These are phyloP conservation scores for Acanthococcus lagerstroemiae DNA, from an alignment of 2,888 invertebrate species.

Conservation along the genomic window DNA sequence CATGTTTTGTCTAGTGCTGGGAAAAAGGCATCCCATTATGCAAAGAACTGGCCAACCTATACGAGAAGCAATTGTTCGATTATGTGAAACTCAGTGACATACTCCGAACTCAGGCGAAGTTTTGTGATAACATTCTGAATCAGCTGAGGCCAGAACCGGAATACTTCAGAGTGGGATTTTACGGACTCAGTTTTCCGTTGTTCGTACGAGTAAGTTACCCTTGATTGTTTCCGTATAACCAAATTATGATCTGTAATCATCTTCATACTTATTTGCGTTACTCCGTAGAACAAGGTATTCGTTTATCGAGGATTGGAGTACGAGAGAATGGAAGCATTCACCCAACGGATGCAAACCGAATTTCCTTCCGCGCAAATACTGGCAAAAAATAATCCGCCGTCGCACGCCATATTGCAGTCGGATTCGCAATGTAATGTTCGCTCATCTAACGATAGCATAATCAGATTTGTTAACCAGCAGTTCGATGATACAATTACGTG, in stretches of 20 bases:
- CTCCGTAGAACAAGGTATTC: slow-evolving; percentile 76
- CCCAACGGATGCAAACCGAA: slow-evolving; percentile 82
- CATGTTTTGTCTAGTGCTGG: slow-evolving; percentile 60
- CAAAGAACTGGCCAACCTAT: slow-evolving; percentile 76
- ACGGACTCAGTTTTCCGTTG: slow-evolving; percentile 84
- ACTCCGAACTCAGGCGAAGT: slow-evolving; percentile 74
- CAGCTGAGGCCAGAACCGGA: slow-evolving; percentile 84
- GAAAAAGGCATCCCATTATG: slow-evolving; percentile 88
- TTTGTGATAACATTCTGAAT: slow-evolving; percentile 81
- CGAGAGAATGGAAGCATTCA: slow-evolving; percentile 88
- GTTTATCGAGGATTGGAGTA: slow-evolving; percentile 92
- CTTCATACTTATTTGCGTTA: slow-evolving; percentile 24
- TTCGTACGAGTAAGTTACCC: slow-evolving; percentile 70
- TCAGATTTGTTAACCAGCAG: not conserved
- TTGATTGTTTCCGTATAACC: not conserved
- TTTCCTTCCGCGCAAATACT: slow-evolving; percentile 90
- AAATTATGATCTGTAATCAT: not conserved
- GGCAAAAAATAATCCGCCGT: slow-evolving; percentile 83
- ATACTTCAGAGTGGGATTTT: slow-evolving; percentile 91
- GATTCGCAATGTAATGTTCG: slow-evolving; percentile 63
- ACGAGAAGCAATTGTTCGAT: slow-evolving; percentile 77
- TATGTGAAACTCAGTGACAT: slow-evolving; percentile 78
- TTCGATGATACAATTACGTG: not conserved
- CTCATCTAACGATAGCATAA: not conserved
- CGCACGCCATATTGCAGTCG: slow-evolving; percentile 72